Conservation (phyloP, 2,113 vertebrate species). For the Ammodytes marinus region DNA sequence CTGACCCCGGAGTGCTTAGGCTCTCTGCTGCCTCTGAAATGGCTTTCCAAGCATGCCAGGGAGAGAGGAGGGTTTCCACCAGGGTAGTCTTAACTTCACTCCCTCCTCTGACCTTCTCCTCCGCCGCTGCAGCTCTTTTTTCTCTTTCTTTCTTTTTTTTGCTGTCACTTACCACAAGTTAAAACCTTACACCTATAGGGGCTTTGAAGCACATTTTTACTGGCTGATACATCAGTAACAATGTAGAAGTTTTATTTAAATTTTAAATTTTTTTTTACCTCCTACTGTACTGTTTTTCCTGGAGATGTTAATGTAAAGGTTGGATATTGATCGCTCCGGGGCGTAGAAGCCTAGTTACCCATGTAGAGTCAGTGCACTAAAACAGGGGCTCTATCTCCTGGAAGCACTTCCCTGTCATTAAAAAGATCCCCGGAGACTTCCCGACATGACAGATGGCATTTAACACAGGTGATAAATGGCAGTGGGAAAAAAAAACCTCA, state of each 20-base stretch:
- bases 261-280: neutral
- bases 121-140: conserved; percentile 40
- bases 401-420: conserved; percentile 83
- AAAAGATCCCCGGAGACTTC: conserved; percentile 78
- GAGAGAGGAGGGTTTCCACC: conserved; percentile 60
- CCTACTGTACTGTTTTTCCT: conserved; percentile 14
- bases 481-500: conserved; percentile 50
- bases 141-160: conserved; percentile 41
- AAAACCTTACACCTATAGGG: conserved; percentile 32
- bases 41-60: conserved; percentile 79
- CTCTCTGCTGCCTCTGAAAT: conserved; percentile 81
- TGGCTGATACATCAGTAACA: conserved; percentile 43
- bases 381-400: conserved; percentile 73
- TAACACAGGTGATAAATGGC: conserved; percentile 78
- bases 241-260: conserved; percentile 20
- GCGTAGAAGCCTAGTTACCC: conserved; percentile 70
- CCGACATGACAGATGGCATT: conserved; percentile 82
- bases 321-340: conserved; percentile 79
- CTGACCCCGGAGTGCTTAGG: conserved; percentile 82
- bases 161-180: conserved; percentile 54
- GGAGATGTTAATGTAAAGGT: conserved; percentile 75
- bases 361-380: conserved; percentile 72
- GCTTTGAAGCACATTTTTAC: conserved; percentile 41
- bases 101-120: conserved; percentile 41
- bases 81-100: conserved; percentile 52